Percentiles rank a stretch among this genome's conserved stretches.
Evolutionary conservation across 2,888 invertebrate genomes (phyloP).

Genomic region (Macrostomum cliftonense): DNA sequence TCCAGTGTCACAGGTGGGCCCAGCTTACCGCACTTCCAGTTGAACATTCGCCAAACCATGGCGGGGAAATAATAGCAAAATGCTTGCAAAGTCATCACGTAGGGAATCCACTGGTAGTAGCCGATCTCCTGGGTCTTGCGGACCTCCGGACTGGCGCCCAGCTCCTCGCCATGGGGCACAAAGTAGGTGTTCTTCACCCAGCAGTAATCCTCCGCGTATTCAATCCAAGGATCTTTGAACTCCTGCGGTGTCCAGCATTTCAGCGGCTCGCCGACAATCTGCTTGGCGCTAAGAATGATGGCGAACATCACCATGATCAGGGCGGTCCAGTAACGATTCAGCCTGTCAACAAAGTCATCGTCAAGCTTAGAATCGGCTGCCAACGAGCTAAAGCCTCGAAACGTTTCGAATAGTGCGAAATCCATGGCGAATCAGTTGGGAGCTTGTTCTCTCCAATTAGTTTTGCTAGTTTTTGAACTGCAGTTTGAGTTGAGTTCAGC

Average conservation of each 20-base stretch:
- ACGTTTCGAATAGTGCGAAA: no score
- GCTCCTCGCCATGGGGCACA: conserved; percentile 7
- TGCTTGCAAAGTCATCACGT: conserved; percentile 9
- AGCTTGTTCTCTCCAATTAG: no score
- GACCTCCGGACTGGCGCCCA: neutral
- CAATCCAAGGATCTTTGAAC: conserved; percentile 8
- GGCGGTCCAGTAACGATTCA: conserved; percentile 34
- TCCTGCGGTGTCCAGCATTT: conserved; percentile 10
- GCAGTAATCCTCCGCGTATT: conserved; percentile 11
- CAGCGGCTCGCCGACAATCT: conserved; percentile 36
- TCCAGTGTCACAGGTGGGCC: no score
- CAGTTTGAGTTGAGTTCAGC: no score
- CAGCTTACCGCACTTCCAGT: conserved; percentile 8
- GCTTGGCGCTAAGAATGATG: conserved; percentile 32
- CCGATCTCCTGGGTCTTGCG: conserved; percentile 3
- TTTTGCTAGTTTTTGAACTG: no score
- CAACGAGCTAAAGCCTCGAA: no score
- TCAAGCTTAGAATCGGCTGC: neutral
- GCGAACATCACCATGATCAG: conserved; percentile 34
- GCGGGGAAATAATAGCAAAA: conserved; percentile 9
- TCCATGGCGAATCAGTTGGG: no score
- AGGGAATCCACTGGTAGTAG: conserved; percentile 13
- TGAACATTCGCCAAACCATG: conserved; percentile 8
- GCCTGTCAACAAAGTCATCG: conserved; percentile 33
- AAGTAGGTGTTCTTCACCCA: conserved; percentile 13